These are phyloP conservation scores for Meteorus cinctellus DNA, from an alignment of 2,888 invertebrate genomes.

Conservation along the genomic window DNA sequence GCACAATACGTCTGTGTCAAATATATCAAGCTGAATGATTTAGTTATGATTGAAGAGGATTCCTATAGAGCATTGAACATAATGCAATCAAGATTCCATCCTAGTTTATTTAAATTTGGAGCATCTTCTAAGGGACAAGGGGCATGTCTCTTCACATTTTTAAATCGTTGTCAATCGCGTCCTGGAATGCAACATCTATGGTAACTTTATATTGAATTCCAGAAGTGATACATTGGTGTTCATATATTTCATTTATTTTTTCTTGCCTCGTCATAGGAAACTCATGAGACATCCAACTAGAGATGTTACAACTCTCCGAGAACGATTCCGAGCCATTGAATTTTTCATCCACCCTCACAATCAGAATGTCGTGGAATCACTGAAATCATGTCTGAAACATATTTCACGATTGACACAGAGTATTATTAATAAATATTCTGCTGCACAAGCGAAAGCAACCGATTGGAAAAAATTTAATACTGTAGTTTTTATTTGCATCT, in stretches of 20 bases:
- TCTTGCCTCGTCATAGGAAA: conserved; percentile 73
- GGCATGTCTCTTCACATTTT: conserved; percentile 82
- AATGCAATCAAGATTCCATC: conserved; percentile 82
- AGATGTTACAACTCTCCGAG: conserved; percentile 77
- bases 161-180: conserved; percentile 82
- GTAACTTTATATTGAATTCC: conserved; percentile 68
- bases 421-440: conserved; percentile 59
- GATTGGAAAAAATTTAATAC: conserved; percentile 65
- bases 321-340: conserved; percentile 81
- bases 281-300: conserved; percentile 83
- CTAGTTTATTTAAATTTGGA: conserved; percentile 83
- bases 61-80: conserved; percentile 86
- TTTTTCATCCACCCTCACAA: conserved; percentile 80
- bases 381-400: conserved; percentile 58
- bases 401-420: conserved; percentile 58
- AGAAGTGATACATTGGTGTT: background rate
- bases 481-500: conserved; percentile 48
- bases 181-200: conserved; percentile 80
- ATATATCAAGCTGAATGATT: conserved; percentile 79
- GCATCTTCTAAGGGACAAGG: conserved; percentile 78
- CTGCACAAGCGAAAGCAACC: conserved; percentile 58
- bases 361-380: conserved; percentile 77
- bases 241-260: background rate
- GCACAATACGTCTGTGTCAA: conserved; percentile 76
- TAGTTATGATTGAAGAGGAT: conserved; percentile 82